Conservation (phyloP, 2,113 vertebrate species). For the Butastur rufipennis region DNA sequence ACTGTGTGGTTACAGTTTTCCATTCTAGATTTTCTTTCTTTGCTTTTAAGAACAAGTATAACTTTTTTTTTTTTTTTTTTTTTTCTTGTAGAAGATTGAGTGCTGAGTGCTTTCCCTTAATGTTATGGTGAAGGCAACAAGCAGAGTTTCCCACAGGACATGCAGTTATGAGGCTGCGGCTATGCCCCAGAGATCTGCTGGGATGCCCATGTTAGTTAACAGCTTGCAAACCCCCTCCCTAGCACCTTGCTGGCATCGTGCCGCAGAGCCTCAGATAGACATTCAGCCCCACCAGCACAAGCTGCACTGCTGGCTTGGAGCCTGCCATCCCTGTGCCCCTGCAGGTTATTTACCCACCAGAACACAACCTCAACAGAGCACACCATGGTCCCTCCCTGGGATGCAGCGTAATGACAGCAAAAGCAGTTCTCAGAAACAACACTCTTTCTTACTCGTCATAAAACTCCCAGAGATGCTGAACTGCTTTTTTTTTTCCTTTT, state of each 20-base stretch:
- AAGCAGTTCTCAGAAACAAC: neutral
- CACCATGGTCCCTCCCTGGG: accelerated
- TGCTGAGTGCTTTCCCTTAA: neutral
- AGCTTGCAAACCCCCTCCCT: neutral
- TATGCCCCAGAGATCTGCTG: neutral
- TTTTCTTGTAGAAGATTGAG: neutral
- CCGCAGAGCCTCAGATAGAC: neutral
- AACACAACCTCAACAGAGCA: neutral
- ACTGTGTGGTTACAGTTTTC: neutral
- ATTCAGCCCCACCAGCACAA: neutral
- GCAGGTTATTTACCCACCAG: accelerated
- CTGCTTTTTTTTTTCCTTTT: neutral
- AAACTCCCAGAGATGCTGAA: neutral
- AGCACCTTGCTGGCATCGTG: accelerated
- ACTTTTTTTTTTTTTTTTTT: neutral
- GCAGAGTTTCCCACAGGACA: neutral
- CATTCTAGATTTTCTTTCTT: neutral
- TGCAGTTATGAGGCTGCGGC: neutral
- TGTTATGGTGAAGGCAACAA: neutral
- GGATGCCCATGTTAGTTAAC: too few relatives aligned
- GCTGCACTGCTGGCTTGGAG: accelerated
- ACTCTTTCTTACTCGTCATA: neutral
- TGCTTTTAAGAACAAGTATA: neutral
- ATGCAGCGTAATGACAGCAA: neutral
- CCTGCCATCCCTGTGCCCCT: accelerated